Base-by-base conservation (phyloP, 2,797 vertebrate genomes). In the Pseudochaenichthys georgianus region DNA sequence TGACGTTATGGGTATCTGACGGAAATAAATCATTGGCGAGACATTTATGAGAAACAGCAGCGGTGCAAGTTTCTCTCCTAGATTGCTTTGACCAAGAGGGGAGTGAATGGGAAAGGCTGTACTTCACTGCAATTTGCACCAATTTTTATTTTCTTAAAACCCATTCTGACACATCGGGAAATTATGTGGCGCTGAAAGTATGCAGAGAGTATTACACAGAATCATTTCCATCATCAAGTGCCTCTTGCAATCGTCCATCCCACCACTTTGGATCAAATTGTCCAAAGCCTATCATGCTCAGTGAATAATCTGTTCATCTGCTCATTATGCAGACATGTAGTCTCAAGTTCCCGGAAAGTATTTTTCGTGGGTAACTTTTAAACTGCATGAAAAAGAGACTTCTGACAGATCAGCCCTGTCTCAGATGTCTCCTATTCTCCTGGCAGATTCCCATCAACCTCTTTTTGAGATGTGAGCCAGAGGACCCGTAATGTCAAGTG, bases 401-500 rank as follows among this genome's bases (percentile, higher is more conserved):
- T 73, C 53, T 87, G 86, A 89, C 46, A 34, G 76, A 90, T 83
- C 65, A 64, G 73, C 10, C 58, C 64, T 66, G 75, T 83, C 82
- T 89, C 73, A 51, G 63, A 77, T 47, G 69, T 57, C 82, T 80
- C 64, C 66, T 75, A 71, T 73, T 73, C n/a, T 43, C 68, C 77
- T 77, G 60, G 74, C 65, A 88, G 72, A 82, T 85, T 68, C 75
- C 80, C 64, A 75, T 80, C 84, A 87, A 68, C 76, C 75, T 60
- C 64, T 79, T 63, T 82, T 73, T 87, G 81, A 84, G 78, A 87
- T 72, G 83, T 50, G 63, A 87, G 80, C 83, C 65, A 31, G 46
- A 82, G 73, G 81, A 67, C 77, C 80, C 57, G 68, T 85, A 87
- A 90, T 88, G 87, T 90, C 88, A 92, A 93, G 83, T 81, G 80